Evolutionary conservation across 2,797 vertebrate genomes (phyloP).

Genomic region (Sebastes iracundus): DNA sequence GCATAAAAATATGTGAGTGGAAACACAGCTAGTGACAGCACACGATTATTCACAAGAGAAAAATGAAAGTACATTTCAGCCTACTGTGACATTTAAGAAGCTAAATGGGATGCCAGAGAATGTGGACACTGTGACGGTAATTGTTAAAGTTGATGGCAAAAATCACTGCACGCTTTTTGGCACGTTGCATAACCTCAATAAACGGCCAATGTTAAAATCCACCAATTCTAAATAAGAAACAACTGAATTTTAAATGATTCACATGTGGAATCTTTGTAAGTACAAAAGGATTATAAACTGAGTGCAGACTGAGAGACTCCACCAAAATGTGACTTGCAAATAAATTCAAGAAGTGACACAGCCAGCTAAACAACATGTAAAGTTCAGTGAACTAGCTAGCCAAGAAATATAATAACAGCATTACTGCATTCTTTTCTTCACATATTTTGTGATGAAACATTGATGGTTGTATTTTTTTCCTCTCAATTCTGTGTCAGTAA

Average conservation of each 20-base stretch:
- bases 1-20: too few species aligned
- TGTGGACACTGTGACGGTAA: not conserved
- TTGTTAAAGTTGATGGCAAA: not conserved
- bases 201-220: not conserved
- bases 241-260: not conserved
- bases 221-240: not conserved
- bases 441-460: not conserved
- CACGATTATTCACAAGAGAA: not conserved
- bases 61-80: not conserved
- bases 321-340: not conserved
- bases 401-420: not conserved
- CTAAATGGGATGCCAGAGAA: not conserved
- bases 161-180: not conserved
- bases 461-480: not conserved
- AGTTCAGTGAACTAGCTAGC: not conserved
- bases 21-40: not conserved
- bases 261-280: not conserved
- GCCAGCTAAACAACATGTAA: not conserved
- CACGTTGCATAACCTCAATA: not conserved
- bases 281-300: not conserved
- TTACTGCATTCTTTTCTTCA: not conserved
- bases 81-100: not conserved
- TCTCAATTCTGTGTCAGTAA: not conserved
- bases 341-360: not conserved
- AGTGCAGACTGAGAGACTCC: not conserved